phyloP scores from a whole-genome alignment of 2,113 vertebrate genomes.

The Cyanistes caeruleus region DNA sequence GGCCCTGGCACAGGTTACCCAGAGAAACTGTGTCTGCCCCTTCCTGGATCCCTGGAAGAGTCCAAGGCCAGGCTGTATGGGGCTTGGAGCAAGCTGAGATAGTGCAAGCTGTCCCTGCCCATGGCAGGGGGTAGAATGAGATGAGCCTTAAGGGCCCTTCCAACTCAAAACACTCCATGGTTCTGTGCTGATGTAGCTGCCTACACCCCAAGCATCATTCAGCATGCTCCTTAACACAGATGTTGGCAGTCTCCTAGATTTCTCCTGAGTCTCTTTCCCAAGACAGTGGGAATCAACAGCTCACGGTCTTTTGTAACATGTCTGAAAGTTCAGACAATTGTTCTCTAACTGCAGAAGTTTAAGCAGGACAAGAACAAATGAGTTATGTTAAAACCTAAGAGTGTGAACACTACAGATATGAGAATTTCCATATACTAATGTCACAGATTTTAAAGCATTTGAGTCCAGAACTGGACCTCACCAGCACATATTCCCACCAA shows the following conservation, averaged over 20 bases:
- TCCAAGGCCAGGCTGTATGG: fast-evolving
- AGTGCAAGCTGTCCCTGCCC: neutral
- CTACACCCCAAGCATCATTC: neutral
- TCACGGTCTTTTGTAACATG: neutral
- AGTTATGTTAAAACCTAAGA: neutral
- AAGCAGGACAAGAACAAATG: neutral
- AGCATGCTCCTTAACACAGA: neutral
- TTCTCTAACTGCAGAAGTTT: neutral
- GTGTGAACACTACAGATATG: fast-evolving
- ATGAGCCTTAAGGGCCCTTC: neutral
- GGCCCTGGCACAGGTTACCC: neutral
- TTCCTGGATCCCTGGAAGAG: neutral
- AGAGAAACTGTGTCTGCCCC: neutral
- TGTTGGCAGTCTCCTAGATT: neutral
- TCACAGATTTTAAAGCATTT: neutral
- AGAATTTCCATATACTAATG: no score
- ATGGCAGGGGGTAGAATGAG: neutral
- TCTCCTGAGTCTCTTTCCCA: neutral
- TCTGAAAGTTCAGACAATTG: neutral
- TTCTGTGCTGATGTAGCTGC: neutral
- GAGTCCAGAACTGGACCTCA: neutral
- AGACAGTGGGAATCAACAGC: neutral
- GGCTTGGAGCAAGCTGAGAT: neutral
- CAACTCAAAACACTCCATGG: neutral
- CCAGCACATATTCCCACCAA: neutral